Base-by-base conservation (phyloP, 1,140 invertebrate genomes). In the Geopemphigus sp. region DNA sequence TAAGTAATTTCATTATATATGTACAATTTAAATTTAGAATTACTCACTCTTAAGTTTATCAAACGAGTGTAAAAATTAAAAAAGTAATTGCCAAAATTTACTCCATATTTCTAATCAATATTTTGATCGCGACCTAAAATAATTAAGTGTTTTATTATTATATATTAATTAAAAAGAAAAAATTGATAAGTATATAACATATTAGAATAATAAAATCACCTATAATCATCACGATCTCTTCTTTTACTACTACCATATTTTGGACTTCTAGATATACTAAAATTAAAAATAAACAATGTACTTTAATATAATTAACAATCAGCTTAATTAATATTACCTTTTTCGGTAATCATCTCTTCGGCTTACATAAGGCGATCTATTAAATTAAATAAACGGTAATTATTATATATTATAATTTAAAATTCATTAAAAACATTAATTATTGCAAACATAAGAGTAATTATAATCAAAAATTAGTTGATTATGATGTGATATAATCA, bases 301-400 rank as follows among this genome's bases (percentile, higher is more conserved):
- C 14, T 15, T 22, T 57, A 24, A 1, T 59, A 39, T 45, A 15
- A 74, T 39, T 17, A 39, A 57, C 0, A 24, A n/a, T 8, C 61
- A 59, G 39, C 22, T 5, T 47, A 66, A 15, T 3, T 66, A n/a
- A 59, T 5, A 24, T 61, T 74, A 74, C 59, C 72, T 81, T 76
- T 57, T 66, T 54, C 26, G 76, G 22, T 81, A 81, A 32, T 73
- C 66, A 73, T 81, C 80, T 61, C 56, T 81, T 39, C 80, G 64
- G 26, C 57, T 61, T 26, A 53, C 45, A 73, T 73, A 70, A 59
- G 66, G 64, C 26, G 66, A 73, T 47, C 80, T 81, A 45, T 45
- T 45, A 45, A n/a, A 66, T 19, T 29, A 29, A 63, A 63, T 11
- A 47, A 72, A 59, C 12, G 24, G 8, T 47, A 32, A 24, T 64